Conservation (phyloP, 37 sponge, comb jelly and placozoan genomes). For the Ianthella basta region DNA sequence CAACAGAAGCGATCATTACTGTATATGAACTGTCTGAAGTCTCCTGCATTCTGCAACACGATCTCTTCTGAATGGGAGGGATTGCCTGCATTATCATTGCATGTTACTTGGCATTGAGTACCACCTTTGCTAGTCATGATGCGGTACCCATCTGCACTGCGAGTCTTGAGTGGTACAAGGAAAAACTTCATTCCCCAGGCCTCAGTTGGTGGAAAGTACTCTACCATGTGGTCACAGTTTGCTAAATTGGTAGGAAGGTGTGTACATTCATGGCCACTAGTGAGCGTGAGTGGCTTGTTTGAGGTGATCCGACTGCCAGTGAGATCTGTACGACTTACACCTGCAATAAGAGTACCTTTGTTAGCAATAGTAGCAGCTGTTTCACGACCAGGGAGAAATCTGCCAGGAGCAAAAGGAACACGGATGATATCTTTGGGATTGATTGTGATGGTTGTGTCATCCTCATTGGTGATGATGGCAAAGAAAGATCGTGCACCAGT, state of each 20-base stretch:
- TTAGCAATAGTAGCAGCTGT: neutral
- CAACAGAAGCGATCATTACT: constrained; percentile 12
- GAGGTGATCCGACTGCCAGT: constrained; percentile 24
- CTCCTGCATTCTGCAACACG: neutral
- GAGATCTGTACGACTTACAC: neutral
- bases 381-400: neutral
- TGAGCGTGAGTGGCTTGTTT: constrained; percentile 33
- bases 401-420: neutral
- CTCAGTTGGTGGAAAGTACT: constrained; percentile 37
- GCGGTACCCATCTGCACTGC: neutral
- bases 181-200: constrained; percentile 10
- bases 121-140: neutral
- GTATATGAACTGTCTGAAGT: neutral
- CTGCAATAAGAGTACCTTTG: neutral
- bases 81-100: neutral
- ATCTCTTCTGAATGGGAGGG: neutral
- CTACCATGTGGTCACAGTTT: constrained; percentile 43
- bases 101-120: neutral
- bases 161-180: neutral
- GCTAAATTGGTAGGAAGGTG: constrained; percentile 25
- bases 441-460: constrained; percentile 20
- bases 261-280: constrained; percentile 57
- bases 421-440: too few relatives aligned
- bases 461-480: constrained; percentile 37
- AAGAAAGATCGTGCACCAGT: neutral